Conservation (phyloP, 1,140 invertebrate species). For the Nasonia giraulti region DNA sequence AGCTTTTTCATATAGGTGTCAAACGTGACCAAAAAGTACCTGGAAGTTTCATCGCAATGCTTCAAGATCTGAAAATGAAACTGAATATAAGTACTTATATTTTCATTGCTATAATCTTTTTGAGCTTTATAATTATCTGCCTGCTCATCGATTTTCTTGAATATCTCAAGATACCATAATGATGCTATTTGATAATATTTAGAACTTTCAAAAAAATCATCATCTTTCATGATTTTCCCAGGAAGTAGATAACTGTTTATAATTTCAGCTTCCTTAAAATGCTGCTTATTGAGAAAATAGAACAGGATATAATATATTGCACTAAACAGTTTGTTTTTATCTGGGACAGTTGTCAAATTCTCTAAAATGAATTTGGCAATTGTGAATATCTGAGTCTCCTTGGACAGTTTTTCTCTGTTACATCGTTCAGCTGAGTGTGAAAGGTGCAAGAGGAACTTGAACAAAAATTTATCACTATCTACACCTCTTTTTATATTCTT, state of each 20-base stretch:
- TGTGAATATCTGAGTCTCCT: conserved; percentile 52
- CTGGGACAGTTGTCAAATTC: conserved; percentile 51
- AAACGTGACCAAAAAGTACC: conserved; percentile 17
- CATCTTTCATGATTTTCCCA: conserved; percentile 27
- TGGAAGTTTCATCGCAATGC: conserved; percentile 31
- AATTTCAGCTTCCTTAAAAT: conserved; percentile 58
- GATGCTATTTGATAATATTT: conserved; percentile 40
- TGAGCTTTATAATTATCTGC: background rate
- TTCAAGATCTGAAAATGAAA: conserved; percentile 41
- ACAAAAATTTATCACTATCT: conserved; percentile 54
- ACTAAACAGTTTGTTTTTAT: conserved; percentile 56
- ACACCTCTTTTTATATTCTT: background rate
- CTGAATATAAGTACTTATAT: background rate
- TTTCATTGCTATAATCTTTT: conserved; percentile 13
- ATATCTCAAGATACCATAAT: conserved; percentile 43
- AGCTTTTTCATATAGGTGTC: conserved; percentile 40
- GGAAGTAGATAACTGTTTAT: conserved; percentile 55
- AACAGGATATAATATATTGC: conserved; percentile 59
- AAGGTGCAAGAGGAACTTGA: conserved; percentile 58
- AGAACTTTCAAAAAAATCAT: conserved; percentile 31
- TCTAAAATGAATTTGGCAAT: conserved; percentile 55
- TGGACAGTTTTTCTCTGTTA: conserved; percentile 45
- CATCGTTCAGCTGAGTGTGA: conserved; percentile 56
- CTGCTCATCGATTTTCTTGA: conserved; percentile 39
- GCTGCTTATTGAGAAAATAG: conserved; percentile 55